These are phyloP conservation scores for Pampus argenteus DNA, from an alignment of 2,797 vertebrate genomes.

Conservation along the genomic window DNA sequence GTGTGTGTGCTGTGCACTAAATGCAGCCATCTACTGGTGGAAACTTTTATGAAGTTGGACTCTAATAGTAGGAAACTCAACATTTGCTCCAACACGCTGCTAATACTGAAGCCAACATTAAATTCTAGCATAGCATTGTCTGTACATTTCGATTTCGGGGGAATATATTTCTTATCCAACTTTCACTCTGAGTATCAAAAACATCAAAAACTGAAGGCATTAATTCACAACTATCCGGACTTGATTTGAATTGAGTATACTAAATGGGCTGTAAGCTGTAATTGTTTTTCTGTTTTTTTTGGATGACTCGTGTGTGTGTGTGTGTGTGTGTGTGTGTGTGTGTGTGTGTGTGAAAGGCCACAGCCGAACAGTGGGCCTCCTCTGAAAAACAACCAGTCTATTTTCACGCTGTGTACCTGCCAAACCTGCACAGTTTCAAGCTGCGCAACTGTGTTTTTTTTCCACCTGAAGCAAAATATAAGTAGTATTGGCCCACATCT, in stretches of 20 bases:
- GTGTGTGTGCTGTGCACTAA: slow-evolving; percentile 41
- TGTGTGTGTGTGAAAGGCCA: slow-evolving; percentile 57
- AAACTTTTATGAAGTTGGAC: slow-evolving; percentile 65
- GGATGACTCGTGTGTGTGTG: slow-evolving; percentile 47
- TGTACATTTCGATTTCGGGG: slow-evolving; percentile 33
- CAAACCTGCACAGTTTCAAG: slow-evolving; percentile 75
- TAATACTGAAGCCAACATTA: slow-evolving; percentile 39
- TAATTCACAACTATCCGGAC: slow-evolving; percentile 30
- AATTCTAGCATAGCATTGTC: slow-evolving; percentile 39
- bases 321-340: slow-evolving; percentile 54
- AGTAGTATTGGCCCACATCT: slow-evolving; percentile 69
- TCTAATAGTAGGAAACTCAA: slow-evolving; percentile 62
- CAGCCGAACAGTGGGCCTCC: slow-evolving; percentile 66
- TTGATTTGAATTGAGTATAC: slow-evolving; percentile 25
- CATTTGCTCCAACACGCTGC: slow-evolving; percentile 35
- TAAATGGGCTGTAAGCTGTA: slow-evolving; percentile 15
- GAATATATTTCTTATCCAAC: slow-evolving; percentile 15
- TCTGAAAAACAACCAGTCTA: slow-evolving; percentile 66
- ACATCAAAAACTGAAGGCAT: slow-evolving; percentile 15
- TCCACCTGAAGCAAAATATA: slow-evolving; percentile 69
- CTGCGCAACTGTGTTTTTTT: slow-evolving; percentile 63
- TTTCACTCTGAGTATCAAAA: slow-evolving; percentile 15
- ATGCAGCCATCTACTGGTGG: slow-evolving; percentile 76
- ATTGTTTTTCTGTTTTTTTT: slow-evolving; percentile 8
- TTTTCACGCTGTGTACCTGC: slow-evolving; percentile 81